Base-by-base conservation (phyloP, 2,888 invertebrate genomes). In the Harmothoe impar region DNA sequence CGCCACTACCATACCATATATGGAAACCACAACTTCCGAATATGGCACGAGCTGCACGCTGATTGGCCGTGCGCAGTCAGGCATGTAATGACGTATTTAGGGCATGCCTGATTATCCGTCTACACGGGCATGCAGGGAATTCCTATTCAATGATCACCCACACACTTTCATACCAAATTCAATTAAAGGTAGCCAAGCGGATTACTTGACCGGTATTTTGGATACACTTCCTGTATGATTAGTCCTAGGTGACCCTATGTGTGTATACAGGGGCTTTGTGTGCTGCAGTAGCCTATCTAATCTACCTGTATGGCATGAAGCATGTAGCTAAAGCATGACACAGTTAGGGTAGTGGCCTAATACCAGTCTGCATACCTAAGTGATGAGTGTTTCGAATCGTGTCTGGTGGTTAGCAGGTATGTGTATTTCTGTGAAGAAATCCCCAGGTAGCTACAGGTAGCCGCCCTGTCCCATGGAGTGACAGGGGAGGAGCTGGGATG, bases 371-470 rank as follows among this genome's bases (percentile, higher is more conserved):
- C 72, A 72, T 72, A 72, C 72, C 72, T 29, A 29, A 72, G 72
- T 72, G 72, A 72, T 72, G 72, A 72, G 72, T 72, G 72, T 72
- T 7, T 0, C 72, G 20, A 72, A 72, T 29, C 72, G 72, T 72
- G 72, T 72, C 31, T 23, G 15, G 23, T 62, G 62, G 72, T 72
- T 72, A 5, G 25, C 29, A 72, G 72, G 72, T 72, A 72, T 72
- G 72, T 29, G 29, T 7, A 72, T n/a, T 72, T 72, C 72, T 72
- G 72, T 72, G 25, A 72, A 23, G 29, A 15, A 15, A 17, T 29
- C 72, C 72, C 72, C 25, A 62, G 43, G 43, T 43, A 20, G 62
- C 62, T 72, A 72, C 72, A 72, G 72, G 72, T 72, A 72, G 29
- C 25, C 0, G 15, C 62, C 62, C 31, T 72, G 29, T 5, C 0